A percentile compares a stretch with the other conserved stretches of the same genome.
phyloP scores from a whole-genome alignment of 2,888 invertebrate genomes.

The Dryococelus australis region DNA sequence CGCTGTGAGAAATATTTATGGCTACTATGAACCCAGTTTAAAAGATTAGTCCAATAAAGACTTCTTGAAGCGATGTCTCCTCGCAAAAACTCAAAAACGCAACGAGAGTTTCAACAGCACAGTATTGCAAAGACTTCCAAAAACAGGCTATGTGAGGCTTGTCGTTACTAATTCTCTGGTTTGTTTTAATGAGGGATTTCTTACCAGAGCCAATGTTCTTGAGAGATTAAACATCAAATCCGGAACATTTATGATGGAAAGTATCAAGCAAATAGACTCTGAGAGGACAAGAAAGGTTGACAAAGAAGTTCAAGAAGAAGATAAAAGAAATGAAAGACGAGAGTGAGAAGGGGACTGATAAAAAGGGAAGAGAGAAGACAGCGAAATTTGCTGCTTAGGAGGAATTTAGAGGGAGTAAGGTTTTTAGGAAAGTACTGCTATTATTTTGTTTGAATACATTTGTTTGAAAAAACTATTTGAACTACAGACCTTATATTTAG shows the following conservation, averaged over 20 bases:
- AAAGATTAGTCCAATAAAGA: conserved; percentile 33
- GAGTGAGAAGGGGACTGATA: neutral
- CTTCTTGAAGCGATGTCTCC: conserved; percentile 35
- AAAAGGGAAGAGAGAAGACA: neutral
- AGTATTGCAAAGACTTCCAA: conserved; percentile 39
- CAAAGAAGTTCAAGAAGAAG: neutral
- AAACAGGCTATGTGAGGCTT: conserved; percentile 38
- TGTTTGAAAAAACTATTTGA: neutral
- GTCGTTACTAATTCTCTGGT: conserved; percentile 36
- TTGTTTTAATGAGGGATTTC: conserved; percentile 38
- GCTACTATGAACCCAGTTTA: conserved; percentile 39
- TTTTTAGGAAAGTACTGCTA: neutral
- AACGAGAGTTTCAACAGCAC: conserved; percentile 39
- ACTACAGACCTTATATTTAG: neutral
- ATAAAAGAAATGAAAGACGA: neutral
- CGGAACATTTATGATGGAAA: neutral
- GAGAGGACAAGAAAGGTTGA: neutral
- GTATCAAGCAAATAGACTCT: neutral
- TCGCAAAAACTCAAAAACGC: conserved; percentile 36
- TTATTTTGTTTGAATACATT: neutral
- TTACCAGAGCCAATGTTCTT: neutral
- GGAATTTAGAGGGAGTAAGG: neutral
- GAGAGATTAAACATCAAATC: neutral
- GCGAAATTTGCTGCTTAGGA: neutral
- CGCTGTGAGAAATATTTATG: conserved; percentile 35